These are phyloP conservation scores for Sitobion miscanthi DNA, from an alignment of 1,140 invertebrate genomes.

Conservation along the genomic window DNA sequence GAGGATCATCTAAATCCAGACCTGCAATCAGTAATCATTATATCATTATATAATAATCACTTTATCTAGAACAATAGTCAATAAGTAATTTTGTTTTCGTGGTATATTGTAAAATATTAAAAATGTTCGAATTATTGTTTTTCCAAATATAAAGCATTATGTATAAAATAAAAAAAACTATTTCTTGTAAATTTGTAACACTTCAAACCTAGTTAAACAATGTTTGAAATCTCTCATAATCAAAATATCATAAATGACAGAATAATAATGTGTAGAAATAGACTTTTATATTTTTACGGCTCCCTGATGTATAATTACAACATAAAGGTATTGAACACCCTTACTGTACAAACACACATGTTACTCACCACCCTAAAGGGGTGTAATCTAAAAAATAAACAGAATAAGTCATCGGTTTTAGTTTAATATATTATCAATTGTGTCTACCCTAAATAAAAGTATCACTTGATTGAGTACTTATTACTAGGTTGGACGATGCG, in stretches of 20 bases:
- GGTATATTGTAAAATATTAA: too few species aligned
- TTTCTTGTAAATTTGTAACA: background rate
- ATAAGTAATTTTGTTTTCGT: too few species aligned
- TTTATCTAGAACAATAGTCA: too few species aligned
- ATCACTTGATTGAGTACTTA: background rate
- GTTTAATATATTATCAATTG: background rate
- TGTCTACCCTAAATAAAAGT: background rate
- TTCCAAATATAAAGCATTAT: background rate
- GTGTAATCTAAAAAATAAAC: constrained; percentile 39
- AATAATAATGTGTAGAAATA: background rate
- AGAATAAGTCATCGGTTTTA: background rate
- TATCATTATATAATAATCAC: too few species aligned
- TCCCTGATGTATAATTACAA: constrained; percentile 27
- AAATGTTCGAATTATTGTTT: background rate
- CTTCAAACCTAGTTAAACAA: background rate
- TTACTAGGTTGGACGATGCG: background rate
- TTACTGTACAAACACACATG: background rate
- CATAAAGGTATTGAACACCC: constrained; percentile 23
- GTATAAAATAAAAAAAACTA: background rate
- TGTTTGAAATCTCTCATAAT: background rate
- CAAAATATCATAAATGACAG: background rate
- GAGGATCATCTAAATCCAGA: too few species aligned
- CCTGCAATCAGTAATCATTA: too few species aligned
- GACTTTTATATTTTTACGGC: background rate
- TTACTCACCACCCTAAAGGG: background rate